Base-by-base conservation (phyloP, 2,888 invertebrate genomes). In the Julus scanicus region DNA sequence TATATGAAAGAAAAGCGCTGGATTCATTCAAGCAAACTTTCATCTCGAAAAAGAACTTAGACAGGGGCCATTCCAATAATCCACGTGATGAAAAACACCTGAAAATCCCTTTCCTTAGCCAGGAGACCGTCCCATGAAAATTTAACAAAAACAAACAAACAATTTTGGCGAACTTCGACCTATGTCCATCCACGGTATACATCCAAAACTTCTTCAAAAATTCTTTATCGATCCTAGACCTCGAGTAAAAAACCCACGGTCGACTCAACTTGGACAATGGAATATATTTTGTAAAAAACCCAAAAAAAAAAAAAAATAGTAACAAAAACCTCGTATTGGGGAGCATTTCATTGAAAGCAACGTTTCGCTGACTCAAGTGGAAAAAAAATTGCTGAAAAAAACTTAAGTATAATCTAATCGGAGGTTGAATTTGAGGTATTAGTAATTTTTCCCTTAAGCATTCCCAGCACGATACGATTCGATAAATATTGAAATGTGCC, bases 401-500 rank as follows among this genome's bases (percentile, higher is more conserved):
- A 15, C 37, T 80, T 37, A 80, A 80, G 80, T n/a, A n/a, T 80
- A 37, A 80, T 80, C 80, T 37, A 80, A 80, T 80, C 29, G 80
- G 2, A 9, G 4, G 20, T 5, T 63, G 63, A 63, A 63, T 63
- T 63, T 20, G 4, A 13, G 71, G 80, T 80, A 37, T 80, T 37
- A 37, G 37, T 37, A 37, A 37, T 15, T 9, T 1, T 2, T 13
- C 80, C 15, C 11, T 80, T 13, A 29, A 80, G 37, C 80, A 80
- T 80, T 80, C 80, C 80, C 80, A 80, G 80, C 80, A 80, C 80
- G 80, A 80, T 2, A 37, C 37, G n/a, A 29, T 20, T 13, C 13
- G 53, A 53, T 53, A 53, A 53, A 53, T 53, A 11, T 53, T 53
- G 53, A 6, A 53, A 53, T 53, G n/a, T 13, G 80, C 80, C 80